phyloP scores from a whole-genome alignment of 2,797 vertebrate species.

The Antennarius maculatus region DNA sequence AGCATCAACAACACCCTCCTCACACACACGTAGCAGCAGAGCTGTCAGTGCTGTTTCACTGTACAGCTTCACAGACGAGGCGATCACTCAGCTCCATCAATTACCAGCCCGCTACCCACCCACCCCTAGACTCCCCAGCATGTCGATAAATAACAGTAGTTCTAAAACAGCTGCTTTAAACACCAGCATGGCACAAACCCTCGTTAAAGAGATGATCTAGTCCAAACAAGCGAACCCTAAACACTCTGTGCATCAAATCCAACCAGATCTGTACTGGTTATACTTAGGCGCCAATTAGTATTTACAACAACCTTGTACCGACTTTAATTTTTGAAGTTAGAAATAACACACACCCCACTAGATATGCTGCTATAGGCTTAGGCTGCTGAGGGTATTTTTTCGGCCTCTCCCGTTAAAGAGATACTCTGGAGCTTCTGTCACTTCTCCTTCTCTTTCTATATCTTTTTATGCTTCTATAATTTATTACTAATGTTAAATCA shows the following conservation, averaged over 20 bases:
- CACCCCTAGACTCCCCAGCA: constrained; percentile 12
- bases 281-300: constrained; percentile 4
- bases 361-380: too few relatives aligned
- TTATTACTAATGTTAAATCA: too few relatives aligned
- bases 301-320: constrained; percentile 24
- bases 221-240: constrained; percentile 53
- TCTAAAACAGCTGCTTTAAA: constrained; percentile 42
- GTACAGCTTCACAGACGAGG: constrained; percentile 25
- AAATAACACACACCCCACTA: too few relatives aligned
- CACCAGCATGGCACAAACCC: constrained; percentile 33
- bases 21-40: constrained; percentile 4
- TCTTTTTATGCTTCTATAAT: too few relatives aligned
- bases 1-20: too few relatives aligned
- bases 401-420: too few relatives aligned
- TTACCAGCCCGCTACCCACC: not conserved
- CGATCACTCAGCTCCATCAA: constrained; percentile 40
- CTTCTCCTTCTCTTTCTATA: too few relatives aligned
- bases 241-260: constrained; percentile 58
- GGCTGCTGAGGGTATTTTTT: too few relatives aligned
- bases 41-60: not conserved
- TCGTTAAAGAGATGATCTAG: constrained; percentile 58
- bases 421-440: too few relatives aligned
- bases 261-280: constrained; percentile 37
- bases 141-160: constrained; percentile 24
- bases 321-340: constrained; percentile 5